Evolutionary conservation across 2,888 invertebrate genomes (phyloP), one percentile per base, ranked within the genome.

Genomic region (Tiliacea aurago): DNA sequence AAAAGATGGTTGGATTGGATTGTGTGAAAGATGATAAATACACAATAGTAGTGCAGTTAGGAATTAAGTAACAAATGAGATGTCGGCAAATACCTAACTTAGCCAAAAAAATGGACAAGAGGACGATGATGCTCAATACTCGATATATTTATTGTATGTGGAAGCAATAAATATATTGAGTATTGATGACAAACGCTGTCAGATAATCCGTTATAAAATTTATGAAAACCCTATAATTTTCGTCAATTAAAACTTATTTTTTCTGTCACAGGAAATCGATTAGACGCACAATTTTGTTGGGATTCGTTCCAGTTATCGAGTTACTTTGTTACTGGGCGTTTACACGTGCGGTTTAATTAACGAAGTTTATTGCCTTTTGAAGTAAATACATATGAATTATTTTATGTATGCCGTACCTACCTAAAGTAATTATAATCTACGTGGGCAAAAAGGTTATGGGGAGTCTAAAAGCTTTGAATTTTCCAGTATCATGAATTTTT

Each of bases 221-320:
- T n/a, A 64, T n/a, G 15, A 33, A 53, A 64, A 33, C 2, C 3
- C n/a, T 6, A 64, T 13, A 4, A 63, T 13, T 49, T 63, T 28
- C 7, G 13, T 4, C 28, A 9, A 63, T n/a, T 49, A 65, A 65
- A 58, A 64, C 7, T 51, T 43, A 43, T 55, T 61, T 55, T 49
- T 53, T 45, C 28, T 10, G 11, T 11, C 18, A 10, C 56, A 49
- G 33, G 28, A 75, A 83, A 79, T 84, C 59, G 59, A 84, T 83
- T 77, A 33, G 59, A 62, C 59, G 20, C 72, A 78, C 28, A 68
- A 67, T 84, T 82, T 77, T 69, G 49, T 49, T 9, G 13, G 69
- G 59, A 77, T 81, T 81, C 73, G 80, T 80, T 80, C 65, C 76
- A 83, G 69, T n/a, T 71, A 85, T 85, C 61, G 43, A 73, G 53